Conservation (phyloP, 1,140 invertebrate genomes). For the Pseudomyrmex sp. region DNA sequence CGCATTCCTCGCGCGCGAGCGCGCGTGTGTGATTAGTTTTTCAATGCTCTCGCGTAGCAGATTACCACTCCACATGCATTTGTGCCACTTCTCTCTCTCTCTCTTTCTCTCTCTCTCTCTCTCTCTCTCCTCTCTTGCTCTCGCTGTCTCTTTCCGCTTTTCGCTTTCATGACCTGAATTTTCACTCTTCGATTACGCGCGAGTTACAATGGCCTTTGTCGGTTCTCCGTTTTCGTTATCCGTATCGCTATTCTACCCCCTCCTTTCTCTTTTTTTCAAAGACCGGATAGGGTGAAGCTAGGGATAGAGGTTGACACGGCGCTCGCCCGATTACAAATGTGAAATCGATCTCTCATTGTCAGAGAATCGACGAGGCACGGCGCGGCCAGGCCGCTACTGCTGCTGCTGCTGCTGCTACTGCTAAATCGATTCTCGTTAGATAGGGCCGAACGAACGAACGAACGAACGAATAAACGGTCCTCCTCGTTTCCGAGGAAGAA, state of each 20-base stretch:
- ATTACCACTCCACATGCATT: slow-evolving; percentile 44
- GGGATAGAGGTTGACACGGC: slow-evolving; percentile 61
- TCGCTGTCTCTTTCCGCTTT: neutral
- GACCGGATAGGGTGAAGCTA: neutral
- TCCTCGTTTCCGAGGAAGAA: slow-evolving; percentile 77
- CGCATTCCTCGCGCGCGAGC: neutral
- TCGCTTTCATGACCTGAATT: slow-evolving; percentile 44
- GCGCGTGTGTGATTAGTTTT: neutral
- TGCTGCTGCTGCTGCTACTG: slow-evolving; percentile 52
- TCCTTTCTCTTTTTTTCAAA: neutral
- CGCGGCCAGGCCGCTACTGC: slow-evolving; percentile 51
- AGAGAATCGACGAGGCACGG: slow-evolving; percentile 72
- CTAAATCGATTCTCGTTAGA: slow-evolving; percentile 79
- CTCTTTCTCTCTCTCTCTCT: neutral
- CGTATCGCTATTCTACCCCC: slow-evolving; percentile 33
- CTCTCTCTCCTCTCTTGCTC: slow-evolving; percentile 40
- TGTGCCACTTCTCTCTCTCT: neutral
- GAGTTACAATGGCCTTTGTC: slow-evolving; percentile 76
- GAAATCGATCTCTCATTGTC: slow-evolving; percentile 81
- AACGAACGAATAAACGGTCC: slow-evolving; percentile 75
- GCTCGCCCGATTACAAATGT: slow-evolving; percentile 79
- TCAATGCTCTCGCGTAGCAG: neutral
- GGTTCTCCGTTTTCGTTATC: slow-evolving; percentile 64
- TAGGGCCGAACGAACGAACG: slow-evolving; percentile 69
- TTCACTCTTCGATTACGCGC: slow-evolving; percentile 71